Conservation (phyloP, 2,113 vertebrate genomes). For the Brachyhypopomus occidentalis region DNA sequence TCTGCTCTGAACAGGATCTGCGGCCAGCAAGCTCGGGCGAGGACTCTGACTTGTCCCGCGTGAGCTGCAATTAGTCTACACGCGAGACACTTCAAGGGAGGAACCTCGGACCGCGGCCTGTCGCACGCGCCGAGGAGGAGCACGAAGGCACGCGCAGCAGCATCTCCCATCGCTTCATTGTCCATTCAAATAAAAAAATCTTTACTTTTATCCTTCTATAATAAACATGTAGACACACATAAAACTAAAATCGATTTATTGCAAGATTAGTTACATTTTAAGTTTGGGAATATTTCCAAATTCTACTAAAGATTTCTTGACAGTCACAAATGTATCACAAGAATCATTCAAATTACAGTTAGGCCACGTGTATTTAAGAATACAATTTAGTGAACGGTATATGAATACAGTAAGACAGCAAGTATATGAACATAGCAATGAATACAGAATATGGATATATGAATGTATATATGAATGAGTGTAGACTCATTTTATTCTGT, state of each 20-base stretch:
- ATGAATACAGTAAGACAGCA: neutral
- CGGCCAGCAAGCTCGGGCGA: neutral
- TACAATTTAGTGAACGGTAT: neutral
- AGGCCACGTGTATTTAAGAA: too few relatives aligned
- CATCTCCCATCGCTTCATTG: neutral
- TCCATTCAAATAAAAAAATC: neutral
- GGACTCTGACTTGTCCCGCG: neutral
- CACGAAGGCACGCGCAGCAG: neutral
- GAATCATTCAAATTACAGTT: too few relatives aligned
- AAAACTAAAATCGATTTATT: neutral
- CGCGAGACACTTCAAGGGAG: neutral
- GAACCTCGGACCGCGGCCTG: conserved; percentile 3
- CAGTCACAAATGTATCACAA: too few relatives aligned
- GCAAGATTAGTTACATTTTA: neutral
- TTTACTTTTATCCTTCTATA: too few relatives aligned
- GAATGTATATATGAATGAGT: neutral
- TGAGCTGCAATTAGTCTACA: neutral
- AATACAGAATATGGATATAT: neutral
- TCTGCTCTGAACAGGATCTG: conserved; percentile 29
- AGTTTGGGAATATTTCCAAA: too few relatives aligned
- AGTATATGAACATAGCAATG: neutral
- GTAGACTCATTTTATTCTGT: neutral
- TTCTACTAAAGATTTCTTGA: too few relatives aligned
- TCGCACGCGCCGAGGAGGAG: neutral
- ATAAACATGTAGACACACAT: too few relatives aligned